Percentiles rank a stretch among this genome's conserved stretches.
phyloP scores from a whole-genome alignment of 2,888 invertebrate genomes.

The Galeopsomyia nigrocyanea region DNA sequence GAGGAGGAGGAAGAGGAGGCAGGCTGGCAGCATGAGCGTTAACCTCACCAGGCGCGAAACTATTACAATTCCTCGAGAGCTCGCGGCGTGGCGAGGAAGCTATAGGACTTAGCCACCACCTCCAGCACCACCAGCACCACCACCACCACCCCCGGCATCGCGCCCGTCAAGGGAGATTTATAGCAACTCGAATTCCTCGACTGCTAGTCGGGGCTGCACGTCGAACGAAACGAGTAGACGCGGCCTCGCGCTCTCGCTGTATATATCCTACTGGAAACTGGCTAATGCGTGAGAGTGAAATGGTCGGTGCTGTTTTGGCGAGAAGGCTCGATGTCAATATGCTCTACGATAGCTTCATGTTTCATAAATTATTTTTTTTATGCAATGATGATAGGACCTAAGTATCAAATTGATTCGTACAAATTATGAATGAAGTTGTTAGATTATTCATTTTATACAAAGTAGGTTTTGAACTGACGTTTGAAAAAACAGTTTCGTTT shows the following conservation, averaged over 20 bases:
- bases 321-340: too few species aligned
- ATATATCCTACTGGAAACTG: slow-evolving; percentile 50
- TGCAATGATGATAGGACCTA: too few species aligned
- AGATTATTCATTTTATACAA: too few species aligned
- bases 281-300: slow-evolving; percentile 37
- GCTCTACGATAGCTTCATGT: too few species aligned
- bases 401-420: too few species aligned
- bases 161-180: slow-evolving; percentile 69
- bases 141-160: slow-evolving; percentile 61
- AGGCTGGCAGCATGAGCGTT: slow-evolving; percentile 29
- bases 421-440: too few species aligned
- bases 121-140: slow-evolving; percentile 49
- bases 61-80: slow-evolving; percentile 63
- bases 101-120: slow-evolving; percentile 42
- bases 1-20: slow-evolving; percentile 1
- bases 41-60: slow-evolving; percentile 60
- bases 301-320: too few species aligned
- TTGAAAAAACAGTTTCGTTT: too few species aligned
- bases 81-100: slow-evolving; percentile 45
- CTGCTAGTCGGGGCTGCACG: slow-evolving; percentile 51
- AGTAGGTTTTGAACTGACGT: too few species aligned
- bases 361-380: too few species aligned
- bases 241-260: not conserved
- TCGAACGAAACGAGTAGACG: slow-evolving; percentile 42
- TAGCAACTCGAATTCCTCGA: slow-evolving; percentile 69